Evolutionary conservation across 2,888 invertebrate genomes (phyloP).

Genomic region (Cephonodes hylas): DNA sequence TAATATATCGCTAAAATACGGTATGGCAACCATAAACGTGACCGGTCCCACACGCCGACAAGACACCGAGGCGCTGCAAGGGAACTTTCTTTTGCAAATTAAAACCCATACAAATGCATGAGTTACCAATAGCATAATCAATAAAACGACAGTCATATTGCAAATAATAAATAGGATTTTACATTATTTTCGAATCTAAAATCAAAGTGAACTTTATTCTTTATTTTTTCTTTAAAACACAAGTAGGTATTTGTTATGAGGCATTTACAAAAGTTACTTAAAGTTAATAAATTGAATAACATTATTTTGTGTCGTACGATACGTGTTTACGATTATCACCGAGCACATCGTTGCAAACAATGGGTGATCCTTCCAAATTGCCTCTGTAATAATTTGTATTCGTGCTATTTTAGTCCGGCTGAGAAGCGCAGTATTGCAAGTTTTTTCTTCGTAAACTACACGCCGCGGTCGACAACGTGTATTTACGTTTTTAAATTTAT

Average conservation of each 20-base stretch:
- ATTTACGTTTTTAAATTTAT: conserved; percentile 1
- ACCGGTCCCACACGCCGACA: background rate
- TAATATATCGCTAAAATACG: background rate
- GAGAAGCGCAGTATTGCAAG: background rate
- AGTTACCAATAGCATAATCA: background rate
- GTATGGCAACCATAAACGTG: background rate
- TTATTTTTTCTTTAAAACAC: no score
- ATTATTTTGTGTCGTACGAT: background rate
- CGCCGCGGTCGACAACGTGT: background rate
- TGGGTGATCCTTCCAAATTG: background rate
- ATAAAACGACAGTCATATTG: background rate
- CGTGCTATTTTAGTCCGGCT: background rate
- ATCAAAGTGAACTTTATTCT: no score
- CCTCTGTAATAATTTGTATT: conserved; percentile 1
- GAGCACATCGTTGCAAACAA: background rate
- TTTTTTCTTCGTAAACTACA: background rate
- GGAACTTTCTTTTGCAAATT: conserved; percentile 4
- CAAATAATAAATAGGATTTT: no score
- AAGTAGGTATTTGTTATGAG: no score
- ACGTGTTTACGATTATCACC: background rate
- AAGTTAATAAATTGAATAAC: background rate
- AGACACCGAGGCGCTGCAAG: background rate
- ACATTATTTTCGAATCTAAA: no score
- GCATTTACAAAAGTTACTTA: no score
- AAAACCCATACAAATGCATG: background rate